Base-by-base conservation (phyloP, 92 coral and sea anemone species). In the Desmophyllum pertusum region DNA sequence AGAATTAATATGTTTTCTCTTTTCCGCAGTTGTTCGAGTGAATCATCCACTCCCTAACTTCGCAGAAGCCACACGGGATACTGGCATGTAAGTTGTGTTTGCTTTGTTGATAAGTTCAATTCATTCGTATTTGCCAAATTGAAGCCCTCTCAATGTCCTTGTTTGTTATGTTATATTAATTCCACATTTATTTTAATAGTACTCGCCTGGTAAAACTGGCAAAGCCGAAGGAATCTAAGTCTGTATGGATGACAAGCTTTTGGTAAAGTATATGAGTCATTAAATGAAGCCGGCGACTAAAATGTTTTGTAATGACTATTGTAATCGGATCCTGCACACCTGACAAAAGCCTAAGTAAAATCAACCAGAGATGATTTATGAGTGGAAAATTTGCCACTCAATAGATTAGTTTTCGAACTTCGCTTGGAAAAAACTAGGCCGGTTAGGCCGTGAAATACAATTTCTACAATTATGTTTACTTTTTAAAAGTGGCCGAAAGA, bases 1-100 rank as follows among this genome's bases (percentile, higher is more conserved):
- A 14, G 17, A 9, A 3, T 65, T 70, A 40, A 57, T 21, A 29
- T 30, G 31, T 39, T 82, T 30, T 43, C 27, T 63, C 72, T 75
- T 78, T 63, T 72, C 66, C 70, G 15, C 76, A 92, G 90, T 87
- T 73, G 86, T 95, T 55, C 86, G 90, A 89, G 85, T 96, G 52
- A 94, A 96, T 77, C 98, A 96, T 79, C 96, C 96, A 6, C 90
- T 96, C 89, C 98, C 98, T 23, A 87, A 83, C 84, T 91, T 92
- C 72, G 75, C 86, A 51, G 94, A 92, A 46, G 98, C 98, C 23
- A 95, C 92, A 52, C 91, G 92, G 64, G 98, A 96, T 51, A 88
- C 81, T 30, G 98, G 98, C 78, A 85, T 94, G 98, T 96, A 77
- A 90, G 98, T 94, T 48, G 45, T 21, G 35, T 73, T 70, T 68